A percentile compares a stretch with the other conserved stretches of the same genome.
These are phyloP conservation scores for Hippolais icterina DNA, from an alignment of 2,113 vertebrate genomes.

Conservation along the genomic window DNA sequence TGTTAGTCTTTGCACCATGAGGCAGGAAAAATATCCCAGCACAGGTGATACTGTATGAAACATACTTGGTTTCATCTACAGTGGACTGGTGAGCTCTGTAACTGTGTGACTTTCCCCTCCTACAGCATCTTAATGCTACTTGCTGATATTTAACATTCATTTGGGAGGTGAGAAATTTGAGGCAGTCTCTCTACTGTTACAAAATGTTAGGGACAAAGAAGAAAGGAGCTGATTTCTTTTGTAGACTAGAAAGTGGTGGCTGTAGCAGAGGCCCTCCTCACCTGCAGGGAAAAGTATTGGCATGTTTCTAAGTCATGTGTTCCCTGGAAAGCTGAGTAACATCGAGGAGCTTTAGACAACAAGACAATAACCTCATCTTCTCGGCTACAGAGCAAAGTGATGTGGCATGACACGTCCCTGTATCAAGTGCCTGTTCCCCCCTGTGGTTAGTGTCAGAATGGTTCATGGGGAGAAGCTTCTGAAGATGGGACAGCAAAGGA, in stretches of 20 bases:
- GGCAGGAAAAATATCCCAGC: neutral
- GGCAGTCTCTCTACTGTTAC: neutral
- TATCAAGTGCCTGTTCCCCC: neutral
- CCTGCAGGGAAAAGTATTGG: neutral
- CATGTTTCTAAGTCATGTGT: neutral
- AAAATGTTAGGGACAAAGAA: neutral
- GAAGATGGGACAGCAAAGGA: neutral
- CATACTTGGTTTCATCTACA: accelerated
- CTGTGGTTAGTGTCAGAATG: neutral
- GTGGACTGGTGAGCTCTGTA: neutral
- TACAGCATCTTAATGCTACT: neutral
- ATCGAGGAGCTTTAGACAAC: neutral
- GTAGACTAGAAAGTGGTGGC: neutral
- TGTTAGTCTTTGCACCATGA: neutral
- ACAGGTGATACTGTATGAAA: accelerated
- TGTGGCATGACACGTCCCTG: neutral
- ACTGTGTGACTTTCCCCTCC: neutral
- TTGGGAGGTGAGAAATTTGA: neutral
- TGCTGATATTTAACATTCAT: neutral
- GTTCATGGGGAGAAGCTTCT: neutral
- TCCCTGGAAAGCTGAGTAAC: neutral
- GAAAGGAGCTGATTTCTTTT: neutral
- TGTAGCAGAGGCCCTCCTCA: neutral
- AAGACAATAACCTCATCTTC: neutral
- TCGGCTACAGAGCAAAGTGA: neutral